A percentile compares a stretch with the other conserved stretches of the same genome.
Conservation (phyloP, 2,888 invertebrate genomes). For the Philereme vetulata region DNA sequence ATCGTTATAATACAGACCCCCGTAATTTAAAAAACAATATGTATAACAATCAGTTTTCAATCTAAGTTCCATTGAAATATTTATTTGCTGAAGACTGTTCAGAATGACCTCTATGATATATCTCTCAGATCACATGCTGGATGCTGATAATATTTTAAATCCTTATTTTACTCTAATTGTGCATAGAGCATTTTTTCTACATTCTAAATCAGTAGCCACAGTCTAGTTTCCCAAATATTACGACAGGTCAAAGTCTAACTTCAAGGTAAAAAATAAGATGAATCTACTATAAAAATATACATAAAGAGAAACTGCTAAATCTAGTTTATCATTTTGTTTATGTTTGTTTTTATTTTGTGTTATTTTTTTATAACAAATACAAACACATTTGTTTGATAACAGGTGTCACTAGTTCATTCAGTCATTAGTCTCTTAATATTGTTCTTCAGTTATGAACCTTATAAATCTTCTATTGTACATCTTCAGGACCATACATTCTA, state of each 20-base stretch:
- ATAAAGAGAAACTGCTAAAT: not conserved
- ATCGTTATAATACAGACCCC: not conserved
- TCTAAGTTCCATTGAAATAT: not conserved
- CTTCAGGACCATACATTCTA: too few species aligned
- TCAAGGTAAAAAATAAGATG: constrained; percentile 14
- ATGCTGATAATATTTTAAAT: not conserved
- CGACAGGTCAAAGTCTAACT: constrained; percentile 18
- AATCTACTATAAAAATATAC: too few species aligned
- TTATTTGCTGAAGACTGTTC: not conserved
- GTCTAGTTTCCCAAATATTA: not conserved
- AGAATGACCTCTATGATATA: not conserved
- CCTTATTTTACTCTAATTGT: too few species aligned
- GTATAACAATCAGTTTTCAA: not conserved
- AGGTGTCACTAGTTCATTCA: not conserved
- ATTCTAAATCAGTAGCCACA: not conserved
- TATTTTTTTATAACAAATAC: not conserved
- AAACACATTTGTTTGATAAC: not conserved
- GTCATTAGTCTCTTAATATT: not conserved
- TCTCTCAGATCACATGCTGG: not conserved
- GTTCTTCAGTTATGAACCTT: not conserved
- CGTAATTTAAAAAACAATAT: not conserved
- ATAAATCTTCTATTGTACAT: too few species aligned
- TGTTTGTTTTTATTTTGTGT: not conserved
- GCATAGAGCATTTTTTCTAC: too few species aligned
- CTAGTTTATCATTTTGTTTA: not conserved